phyloP scores from a whole-genome alignment of 2,888 invertebrate species.

The Lasiommata megera region DNA sequence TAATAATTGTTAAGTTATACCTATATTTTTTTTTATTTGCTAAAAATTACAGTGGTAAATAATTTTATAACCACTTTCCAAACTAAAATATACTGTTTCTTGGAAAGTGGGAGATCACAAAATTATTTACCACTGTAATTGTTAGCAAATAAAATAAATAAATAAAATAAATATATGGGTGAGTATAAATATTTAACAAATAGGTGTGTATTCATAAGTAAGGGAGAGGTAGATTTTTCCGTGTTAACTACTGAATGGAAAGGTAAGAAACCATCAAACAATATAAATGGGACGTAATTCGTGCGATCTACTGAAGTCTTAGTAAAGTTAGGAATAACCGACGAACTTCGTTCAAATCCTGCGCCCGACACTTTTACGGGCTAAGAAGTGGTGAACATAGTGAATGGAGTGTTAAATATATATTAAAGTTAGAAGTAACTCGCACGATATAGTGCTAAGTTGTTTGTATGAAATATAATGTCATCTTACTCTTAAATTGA shows the following conservation, averaged over 20 bases:
- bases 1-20: no score
- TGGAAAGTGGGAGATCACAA: no score
- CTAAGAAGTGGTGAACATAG: slow-evolving; percentile 2
- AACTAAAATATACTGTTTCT: no score
- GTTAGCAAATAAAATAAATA: no score
- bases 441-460: neutral
- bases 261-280: slow-evolving; percentile 72
- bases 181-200: neutral
- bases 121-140: no score
- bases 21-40: no score
- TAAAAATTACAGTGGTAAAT: no score
- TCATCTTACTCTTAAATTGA: no score
- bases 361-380: slow-evolving; percentile 41
- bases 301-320: slow-evolving; percentile 39
- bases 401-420: slow-evolving; percentile 40
- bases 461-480: neutral
- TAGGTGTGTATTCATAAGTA: neutral
- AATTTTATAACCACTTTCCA: no score
- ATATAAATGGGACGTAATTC: slow-evolving; percentile 69
- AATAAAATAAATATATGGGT: no score
- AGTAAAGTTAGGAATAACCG: slow-evolving; percentile 35
- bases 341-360: slow-evolving; percentile 55
- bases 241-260: slow-evolving; percentile 49
- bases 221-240: slow-evolving; percentile 27
- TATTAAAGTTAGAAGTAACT: slow-evolving; percentile 10